Evolutionary conservation across 2,888 invertebrate species (phyloP).

Genomic region (Cosmopolites sordidus): DNA sequence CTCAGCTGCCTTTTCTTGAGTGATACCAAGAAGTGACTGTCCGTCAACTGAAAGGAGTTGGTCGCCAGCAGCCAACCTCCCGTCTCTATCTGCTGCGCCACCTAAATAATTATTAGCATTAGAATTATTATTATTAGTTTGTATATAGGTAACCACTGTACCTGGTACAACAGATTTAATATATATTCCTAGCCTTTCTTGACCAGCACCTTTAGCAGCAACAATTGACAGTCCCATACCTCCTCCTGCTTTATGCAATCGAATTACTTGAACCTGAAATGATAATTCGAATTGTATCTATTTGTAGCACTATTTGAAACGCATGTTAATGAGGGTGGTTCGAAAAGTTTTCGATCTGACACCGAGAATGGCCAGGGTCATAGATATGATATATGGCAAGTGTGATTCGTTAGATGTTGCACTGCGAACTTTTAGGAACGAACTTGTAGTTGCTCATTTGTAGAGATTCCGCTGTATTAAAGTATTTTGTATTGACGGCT

Average conservation of each 20-base stretch:
- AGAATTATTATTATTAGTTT: too few species aligned
- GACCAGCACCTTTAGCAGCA: constrained; percentile 73
- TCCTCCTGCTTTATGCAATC: constrained; percentile 88
- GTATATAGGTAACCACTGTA: not conserved
- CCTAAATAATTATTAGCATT: constrained; percentile 42
- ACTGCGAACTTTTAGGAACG: too few species aligned
- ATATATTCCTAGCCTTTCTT: constrained; percentile 82
- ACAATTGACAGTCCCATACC: constrained; percentile 99
- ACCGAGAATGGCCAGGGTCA: too few species aligned
- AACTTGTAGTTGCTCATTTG: too few species aligned
- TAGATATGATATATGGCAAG: too few species aligned
- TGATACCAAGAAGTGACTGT: constrained; percentile 69
- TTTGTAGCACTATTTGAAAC: too few species aligned
- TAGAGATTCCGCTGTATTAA: too few species aligned
- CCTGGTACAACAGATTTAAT: constrained; percentile 96
- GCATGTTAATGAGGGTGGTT: too few species aligned
- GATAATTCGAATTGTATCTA: too few species aligned
- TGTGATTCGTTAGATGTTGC: too few species aligned
- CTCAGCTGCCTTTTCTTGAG: constrained; percentile 88
- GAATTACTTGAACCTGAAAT: constrained; percentile 66
- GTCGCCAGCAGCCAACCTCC: constrained; percentile 93
- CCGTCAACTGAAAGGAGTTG: constrained; percentile 96
- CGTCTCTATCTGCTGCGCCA: constrained; percentile 89
- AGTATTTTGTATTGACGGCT: too few species aligned
- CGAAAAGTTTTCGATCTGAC: too few species aligned